A percentile compares a stretch with the other conserved stretches of the same genome.
These are phyloP conservation scores for Lottia scabra DNA, from an alignment of 2,888 invertebrate species.

Conservation along the genomic window DNA sequence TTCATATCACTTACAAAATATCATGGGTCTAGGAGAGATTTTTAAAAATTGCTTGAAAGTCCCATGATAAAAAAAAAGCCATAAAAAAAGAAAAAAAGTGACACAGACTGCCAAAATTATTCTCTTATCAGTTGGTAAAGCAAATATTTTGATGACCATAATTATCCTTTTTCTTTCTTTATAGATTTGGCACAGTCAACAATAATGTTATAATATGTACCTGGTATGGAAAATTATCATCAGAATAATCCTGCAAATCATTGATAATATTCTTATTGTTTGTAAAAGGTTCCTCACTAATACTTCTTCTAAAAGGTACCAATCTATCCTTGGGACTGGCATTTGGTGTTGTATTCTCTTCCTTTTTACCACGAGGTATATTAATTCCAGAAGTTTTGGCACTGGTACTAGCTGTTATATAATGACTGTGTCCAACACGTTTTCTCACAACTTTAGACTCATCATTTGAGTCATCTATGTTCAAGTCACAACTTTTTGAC, in stretches of 20 bases:
- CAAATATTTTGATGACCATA: no score
- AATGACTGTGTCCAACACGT: background rate
- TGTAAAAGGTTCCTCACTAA: background rate
- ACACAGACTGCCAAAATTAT: no score
- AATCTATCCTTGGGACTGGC: background rate
- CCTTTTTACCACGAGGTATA: background rate
- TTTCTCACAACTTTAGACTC: background rate
- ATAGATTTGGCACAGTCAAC: no score
- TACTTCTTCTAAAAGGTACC: background rate
- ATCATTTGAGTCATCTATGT: background rate
- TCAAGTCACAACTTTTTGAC: no score
- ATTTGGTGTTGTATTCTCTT: background rate
- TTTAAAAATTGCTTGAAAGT: no score
- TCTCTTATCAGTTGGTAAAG: no score
- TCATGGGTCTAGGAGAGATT: no score
- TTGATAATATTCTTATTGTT: background rate
- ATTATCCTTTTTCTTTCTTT: no score
- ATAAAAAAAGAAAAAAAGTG: no score
- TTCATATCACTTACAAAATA: no score
- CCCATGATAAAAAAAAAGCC: no score
- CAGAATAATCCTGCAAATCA: background rate
- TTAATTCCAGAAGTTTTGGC: background rate
- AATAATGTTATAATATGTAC: no score
- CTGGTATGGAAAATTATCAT: constrained; percentile 10
- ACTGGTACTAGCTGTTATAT: background rate